phyloP scores from a whole-genome alignment of 2,888 invertebrate species.

The Drosophila acutilabella region DNA sequence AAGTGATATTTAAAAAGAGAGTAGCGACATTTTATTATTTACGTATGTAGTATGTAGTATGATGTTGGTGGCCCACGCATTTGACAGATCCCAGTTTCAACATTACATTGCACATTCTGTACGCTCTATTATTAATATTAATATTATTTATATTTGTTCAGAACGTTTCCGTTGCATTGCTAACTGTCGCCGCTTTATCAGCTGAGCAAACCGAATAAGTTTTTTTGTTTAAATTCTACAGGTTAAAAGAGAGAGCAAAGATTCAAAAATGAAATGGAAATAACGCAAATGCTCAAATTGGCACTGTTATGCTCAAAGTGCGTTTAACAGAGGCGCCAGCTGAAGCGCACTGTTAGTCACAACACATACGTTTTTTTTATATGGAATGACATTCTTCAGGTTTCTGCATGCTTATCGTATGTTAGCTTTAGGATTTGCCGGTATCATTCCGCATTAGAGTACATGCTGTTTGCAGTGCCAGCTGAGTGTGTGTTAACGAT shows the following conservation, averaged over 20 bases:
- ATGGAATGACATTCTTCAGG: background rate
- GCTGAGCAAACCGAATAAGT: slow-evolving; percentile 8
- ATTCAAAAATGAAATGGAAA: slow-evolving; percentile 52
- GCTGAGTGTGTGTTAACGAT: slow-evolving; percentile 1
- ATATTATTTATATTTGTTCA: background rate
- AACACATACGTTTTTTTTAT: background rate
- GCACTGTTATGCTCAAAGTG: slow-evolving; percentile 35
- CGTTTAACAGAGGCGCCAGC: slow-evolving; percentile 18
- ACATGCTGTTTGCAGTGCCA: background rate
- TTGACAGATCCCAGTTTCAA: slow-evolving; percentile 42
- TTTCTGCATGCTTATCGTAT: background rate
- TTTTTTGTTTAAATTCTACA: slow-evolving; percentile 21
- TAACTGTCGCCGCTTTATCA: slow-evolving; percentile 5
- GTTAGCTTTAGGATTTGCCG: background rate
- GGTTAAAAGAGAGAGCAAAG: slow-evolving; percentile 16
- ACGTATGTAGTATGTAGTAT: slow-evolving; percentile 31
- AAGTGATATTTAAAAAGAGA: slow-evolving; percentile 63
- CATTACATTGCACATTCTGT: slow-evolving; percentile 33
- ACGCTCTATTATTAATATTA: background rate
- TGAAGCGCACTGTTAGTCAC: slow-evolving; percentile 12
- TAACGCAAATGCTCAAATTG: slow-evolving; percentile 57
- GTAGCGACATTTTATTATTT: slow-evolving; percentile 62
- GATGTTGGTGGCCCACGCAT: slow-evolving; percentile 45
- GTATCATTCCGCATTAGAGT: background rate
- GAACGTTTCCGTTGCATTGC: background rate